These are phyloP conservation scores for Aphodius sticticus DNA, from an alignment of 2,888 invertebrate genomes.

Conservation along the genomic window DNA sequence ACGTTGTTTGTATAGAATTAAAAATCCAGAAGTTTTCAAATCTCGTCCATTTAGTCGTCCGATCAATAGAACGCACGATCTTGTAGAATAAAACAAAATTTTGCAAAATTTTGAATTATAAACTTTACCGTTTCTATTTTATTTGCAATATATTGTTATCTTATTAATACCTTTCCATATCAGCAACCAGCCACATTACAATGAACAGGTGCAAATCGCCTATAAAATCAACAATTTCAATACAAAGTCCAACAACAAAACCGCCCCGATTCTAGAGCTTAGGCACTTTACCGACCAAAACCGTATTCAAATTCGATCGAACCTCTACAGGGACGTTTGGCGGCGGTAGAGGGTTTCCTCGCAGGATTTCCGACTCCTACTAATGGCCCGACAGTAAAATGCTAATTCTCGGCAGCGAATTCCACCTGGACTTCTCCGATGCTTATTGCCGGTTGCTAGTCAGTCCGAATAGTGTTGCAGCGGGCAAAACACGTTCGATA, in stretches of 20 bases:
- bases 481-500: not conserved
- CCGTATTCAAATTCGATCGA: not conserved
- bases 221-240: not conserved
- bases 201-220: not conserved
- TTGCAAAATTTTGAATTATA: too few species aligned
- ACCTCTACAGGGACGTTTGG: not conserved
- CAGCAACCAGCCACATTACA: not conserved
- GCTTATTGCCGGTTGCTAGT: not conserved
- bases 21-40: too few species aligned
- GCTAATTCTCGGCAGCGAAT: not conserved
- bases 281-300: not conserved
- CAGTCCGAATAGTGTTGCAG: not conserved
- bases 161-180: not conserved
- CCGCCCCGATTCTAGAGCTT: not conserved
- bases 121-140: not conserved
- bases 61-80: too few species aligned
- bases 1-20: too few species aligned
- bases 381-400: slow-evolving; percentile 4
- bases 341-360: not conserved
- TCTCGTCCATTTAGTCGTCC: too few species aligned
- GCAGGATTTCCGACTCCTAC: not conserved
- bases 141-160: not conserved
- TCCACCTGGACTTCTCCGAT: not conserved
- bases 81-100: too few species aligned
- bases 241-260: not conserved